Evolutionary conservation across 2,797 vertebrate genomes (phyloP).

Genomic region (Benthosema pterotum): DNA sequence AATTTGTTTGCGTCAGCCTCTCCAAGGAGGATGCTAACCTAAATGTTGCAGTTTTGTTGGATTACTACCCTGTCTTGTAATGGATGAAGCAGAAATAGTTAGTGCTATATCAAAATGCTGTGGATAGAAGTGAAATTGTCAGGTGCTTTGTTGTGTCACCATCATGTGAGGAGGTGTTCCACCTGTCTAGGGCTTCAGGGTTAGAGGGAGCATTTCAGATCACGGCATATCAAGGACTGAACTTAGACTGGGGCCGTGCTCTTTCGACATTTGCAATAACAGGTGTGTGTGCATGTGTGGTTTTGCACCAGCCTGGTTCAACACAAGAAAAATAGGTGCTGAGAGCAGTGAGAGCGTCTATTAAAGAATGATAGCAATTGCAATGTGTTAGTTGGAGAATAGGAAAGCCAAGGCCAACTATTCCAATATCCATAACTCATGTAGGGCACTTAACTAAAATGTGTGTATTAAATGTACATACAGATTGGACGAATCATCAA

Average conservation of each 20-base stretch:
- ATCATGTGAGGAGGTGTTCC: constrained; percentile 50
- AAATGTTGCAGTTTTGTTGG: constrained; percentile 27
- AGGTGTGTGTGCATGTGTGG: not conserved
- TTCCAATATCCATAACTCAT: no score
- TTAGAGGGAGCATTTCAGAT: constrained; percentile 43
- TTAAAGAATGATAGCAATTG: no score
- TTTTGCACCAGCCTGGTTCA: no score
- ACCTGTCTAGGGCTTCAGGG: constrained; percentile 55
- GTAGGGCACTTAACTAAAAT: no score
- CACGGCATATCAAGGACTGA: constrained; percentile 14
- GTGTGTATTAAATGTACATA: no score
- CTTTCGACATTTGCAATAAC: constrained; percentile 16
- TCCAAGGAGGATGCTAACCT: no score
- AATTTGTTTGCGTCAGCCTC: no score
- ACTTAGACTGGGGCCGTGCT: constrained; percentile 33
- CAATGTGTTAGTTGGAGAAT: no score
- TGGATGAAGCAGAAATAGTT: constrained; percentile 57
- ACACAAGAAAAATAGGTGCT: no score
- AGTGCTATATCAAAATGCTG: constrained; percentile 41
- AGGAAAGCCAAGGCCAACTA: no score
- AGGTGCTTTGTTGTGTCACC: constrained; percentile 51
- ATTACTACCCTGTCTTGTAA: constrained; percentile 48
- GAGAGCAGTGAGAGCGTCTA: no score
- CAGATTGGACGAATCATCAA: no score
- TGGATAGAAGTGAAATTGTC: constrained; percentile 36